Evolutionary conservation across 2,113 vertebrate species (phyloP), one percentile per base, ranked within the genome.

Genomic region (Rhinichthys klamathensis): DNA sequence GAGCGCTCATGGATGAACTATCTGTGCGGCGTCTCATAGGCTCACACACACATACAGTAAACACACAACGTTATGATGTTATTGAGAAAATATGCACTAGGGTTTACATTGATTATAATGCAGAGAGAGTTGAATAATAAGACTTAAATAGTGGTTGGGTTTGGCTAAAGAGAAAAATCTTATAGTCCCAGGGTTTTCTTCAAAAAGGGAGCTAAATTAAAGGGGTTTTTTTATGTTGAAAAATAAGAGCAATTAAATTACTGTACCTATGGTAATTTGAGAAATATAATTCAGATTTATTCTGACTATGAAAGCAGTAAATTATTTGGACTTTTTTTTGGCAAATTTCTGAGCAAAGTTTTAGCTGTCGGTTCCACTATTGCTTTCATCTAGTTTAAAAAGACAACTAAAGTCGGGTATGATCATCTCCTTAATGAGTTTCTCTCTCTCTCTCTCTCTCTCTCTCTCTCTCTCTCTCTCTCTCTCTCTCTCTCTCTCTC

Each of bases 1-100:
- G 81, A 72, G 67, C 46, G 15, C 49, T 83, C 81, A 72, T 25
- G 30, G 80, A 58, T 72, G 51, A 41, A 72, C 30, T 58, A 56
- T 72, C 49, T 4, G 32, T 27, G 67, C 1, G 8, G 49, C 30
- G 38, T 83, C 51, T 56, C 49, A 54, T 65, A 82, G 16, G 15
- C 61, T n/a, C 74, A 27, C 60, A 18, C 77, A 49, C 78, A 63
- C n/a, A 69, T 30, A 54, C 25, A 76, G 25, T 18, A 32, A 0
- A 75, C 72, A 74, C 74, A 76, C 49, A 35, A 82, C 63, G 32
- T 32, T 82, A 35, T 13, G 27, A 82, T 51, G 16, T 11, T 69
- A 8, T 56, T 61, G 76, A 79, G 30, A 78, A 60, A 35, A 60
- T 54, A n/a, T 30, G 9, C 4, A 30, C 25, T 63, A 13, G 25